Conservation (phyloP, 1,140 invertebrate genomes). For the Eueides isabella region DNA sequence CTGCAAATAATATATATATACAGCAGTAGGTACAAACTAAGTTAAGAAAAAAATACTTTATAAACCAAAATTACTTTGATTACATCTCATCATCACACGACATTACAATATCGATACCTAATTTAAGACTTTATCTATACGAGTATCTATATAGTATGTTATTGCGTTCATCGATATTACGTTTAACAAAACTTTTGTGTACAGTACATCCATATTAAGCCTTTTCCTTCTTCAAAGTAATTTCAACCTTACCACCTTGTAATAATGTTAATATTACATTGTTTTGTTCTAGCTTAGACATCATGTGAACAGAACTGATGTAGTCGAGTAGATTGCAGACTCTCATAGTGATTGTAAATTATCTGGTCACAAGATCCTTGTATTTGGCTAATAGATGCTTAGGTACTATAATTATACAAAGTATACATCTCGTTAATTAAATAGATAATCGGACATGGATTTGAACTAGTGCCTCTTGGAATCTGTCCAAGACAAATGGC, state of each 20-base stretch:
- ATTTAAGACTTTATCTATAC: not conserved
- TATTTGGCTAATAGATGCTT: not conserved
- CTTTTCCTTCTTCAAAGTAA: not conserved
- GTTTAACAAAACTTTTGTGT: not conserved
- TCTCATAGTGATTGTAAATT: not conserved
- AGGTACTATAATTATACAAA: not conserved
- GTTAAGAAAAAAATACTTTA: not conserved
- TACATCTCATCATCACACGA: not conserved
- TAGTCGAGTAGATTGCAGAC: not conserved
- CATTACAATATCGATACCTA: not conserved
- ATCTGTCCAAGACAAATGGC: no score
- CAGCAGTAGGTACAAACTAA: no score
- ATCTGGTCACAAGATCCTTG: not conserved
- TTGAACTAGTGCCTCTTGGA: no score
- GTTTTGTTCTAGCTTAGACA: not conserved
- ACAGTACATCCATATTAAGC: not conserved
- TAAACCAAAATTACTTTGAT: not conserved
- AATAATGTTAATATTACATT: slow-evolving; percentile 11
- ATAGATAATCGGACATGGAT: not conserved
- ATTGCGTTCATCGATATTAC: not conserved
- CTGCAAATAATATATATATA: no score
- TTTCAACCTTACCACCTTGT: not conserved
- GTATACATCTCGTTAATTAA: not conserved
- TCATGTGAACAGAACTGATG: not conserved
- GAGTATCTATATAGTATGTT: not conserved